These are phyloP conservation scores for Channa argus DNA, from an alignment of 2,113 vertebrate genomes.

Conservation along the genomic window DNA sequence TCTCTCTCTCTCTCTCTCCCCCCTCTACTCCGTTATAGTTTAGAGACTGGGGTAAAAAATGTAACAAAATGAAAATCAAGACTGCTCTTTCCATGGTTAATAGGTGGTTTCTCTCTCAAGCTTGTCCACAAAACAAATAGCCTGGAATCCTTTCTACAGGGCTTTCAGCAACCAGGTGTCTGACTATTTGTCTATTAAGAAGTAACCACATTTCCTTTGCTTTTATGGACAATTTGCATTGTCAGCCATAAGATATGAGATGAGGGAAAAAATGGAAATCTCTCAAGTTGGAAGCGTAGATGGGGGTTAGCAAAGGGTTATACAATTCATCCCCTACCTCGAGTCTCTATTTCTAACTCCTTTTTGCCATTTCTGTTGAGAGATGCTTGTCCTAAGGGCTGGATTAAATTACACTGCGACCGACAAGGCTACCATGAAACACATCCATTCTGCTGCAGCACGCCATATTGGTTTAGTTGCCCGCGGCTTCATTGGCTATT, in stretches of 20 bases:
- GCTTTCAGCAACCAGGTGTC: slow-evolving; percentile 49
- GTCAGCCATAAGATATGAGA: slow-evolving; percentile 54
- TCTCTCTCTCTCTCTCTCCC: neutral
- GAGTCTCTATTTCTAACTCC: slow-evolving; percentile 56
- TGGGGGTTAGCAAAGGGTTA: slow-evolving; percentile 72
- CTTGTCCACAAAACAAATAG: slow-evolving; percentile 42
- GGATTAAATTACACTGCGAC: slow-evolving; percentile 74
- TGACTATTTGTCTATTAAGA: slow-evolving; percentile 58
- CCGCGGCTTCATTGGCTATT: slow-evolving; percentile 77
- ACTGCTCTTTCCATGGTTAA: slow-evolving; percentile 24
- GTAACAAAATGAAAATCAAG: neutral
- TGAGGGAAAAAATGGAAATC: slow-evolving; percentile 37
- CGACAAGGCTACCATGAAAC: slow-evolving; percentile 72
- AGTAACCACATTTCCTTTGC: slow-evolving; percentile 57
- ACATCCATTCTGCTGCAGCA: slow-evolving; percentile 75
- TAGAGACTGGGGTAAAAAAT: slow-evolving; percentile 4
- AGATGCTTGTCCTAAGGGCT: slow-evolving; percentile 80
- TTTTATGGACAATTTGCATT: slow-evolving; percentile 63
- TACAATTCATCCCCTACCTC: slow-evolving; percentile 63
- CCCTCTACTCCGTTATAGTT: neutral
- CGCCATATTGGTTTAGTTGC: slow-evolving; percentile 77
- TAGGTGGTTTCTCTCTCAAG: slow-evolving; percentile 21
- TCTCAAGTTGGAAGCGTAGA: slow-evolving; percentile 47
- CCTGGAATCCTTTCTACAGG: slow-evolving; percentile 20
- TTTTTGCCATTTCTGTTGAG: slow-evolving; percentile 66